These are phyloP conservation scores for Sander lucioperca DNA, from an alignment of 2,113 vertebrate genomes.

Conservation along the genomic window DNA sequence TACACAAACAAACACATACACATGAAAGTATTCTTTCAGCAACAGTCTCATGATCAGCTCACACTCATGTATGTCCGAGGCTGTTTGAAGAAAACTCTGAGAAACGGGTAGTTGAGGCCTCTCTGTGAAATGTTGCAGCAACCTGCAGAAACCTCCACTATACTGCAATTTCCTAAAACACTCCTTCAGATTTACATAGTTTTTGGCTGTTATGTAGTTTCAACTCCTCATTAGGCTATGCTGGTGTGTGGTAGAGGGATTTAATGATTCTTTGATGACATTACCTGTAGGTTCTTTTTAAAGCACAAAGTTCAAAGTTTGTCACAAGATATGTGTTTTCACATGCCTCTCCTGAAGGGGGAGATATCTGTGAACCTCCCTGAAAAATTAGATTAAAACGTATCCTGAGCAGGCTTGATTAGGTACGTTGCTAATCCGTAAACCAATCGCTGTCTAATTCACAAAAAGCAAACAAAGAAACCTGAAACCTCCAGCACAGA, in stretches of 20 bases:
- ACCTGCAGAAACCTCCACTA: background rate
- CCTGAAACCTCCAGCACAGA: no score
- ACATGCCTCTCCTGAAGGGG: no score
- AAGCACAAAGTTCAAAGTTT: no score
- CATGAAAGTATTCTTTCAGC: background rate
- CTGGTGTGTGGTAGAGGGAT: background rate
- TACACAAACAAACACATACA: background rate
- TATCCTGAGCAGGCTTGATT: no score
- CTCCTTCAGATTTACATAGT: background rate
- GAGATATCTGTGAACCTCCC: no score
- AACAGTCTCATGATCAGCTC: background rate
- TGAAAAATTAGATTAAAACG: no score
- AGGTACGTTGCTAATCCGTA: no score
- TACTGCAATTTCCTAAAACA: slow-evolving; percentile 24
- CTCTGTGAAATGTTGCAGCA: slow-evolving; percentile 51
- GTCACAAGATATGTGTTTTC: no score
- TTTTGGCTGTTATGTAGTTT: background rate
- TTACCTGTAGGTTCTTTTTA: background rate
- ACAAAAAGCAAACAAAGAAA: no score
- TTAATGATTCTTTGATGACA: background rate
- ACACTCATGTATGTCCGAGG: background rate
- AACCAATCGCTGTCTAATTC: no score
- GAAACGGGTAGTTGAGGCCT: background rate
- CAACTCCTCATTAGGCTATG: background rate
- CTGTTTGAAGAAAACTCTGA: background rate